A percentile compares a stretch with the other conserved stretches of the same genome.
Evolutionary conservation across 2,888 invertebrate species (phyloP).

Genomic region (Myopa testacea): DNA sequence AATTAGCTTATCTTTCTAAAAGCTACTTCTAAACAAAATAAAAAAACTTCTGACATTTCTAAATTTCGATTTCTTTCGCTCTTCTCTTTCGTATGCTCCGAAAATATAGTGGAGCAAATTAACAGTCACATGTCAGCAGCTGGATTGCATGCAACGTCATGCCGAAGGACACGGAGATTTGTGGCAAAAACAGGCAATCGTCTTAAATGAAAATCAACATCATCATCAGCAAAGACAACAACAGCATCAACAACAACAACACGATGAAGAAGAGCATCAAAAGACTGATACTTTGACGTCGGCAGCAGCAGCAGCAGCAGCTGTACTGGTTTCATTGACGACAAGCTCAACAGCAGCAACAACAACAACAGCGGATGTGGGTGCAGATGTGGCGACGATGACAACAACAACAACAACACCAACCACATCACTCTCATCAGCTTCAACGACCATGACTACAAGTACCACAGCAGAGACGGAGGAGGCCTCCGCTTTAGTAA

Average conservation of each 20-base stretch:
- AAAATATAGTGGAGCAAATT: conserved; percentile 66
- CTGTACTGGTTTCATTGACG: conserved; percentile 24
- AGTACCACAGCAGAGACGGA: conserved; percentile 30
- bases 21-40: background rate
- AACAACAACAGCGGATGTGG: conserved; percentile 43
- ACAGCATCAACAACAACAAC: conserved; percentile 48
- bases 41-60: too few relatives aligned
- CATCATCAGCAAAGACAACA: conserved; percentile 47
- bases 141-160: conserved; percentile 68
- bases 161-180: conserved; percentile 68
- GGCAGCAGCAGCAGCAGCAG: conserved; percentile 38
- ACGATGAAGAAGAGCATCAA: conserved; percentile 49
- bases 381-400: conserved; percentile 39
- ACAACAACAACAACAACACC: conserved; percentile 24
- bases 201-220: conserved; percentile 64
- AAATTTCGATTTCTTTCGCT: background rate
- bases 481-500: background rate
- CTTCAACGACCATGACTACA: conserved; percentile 18
- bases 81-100: background rate
- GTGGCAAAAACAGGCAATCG: conserved; percentile 68
- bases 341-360: conserved; percentile 45
- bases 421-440: background rate
- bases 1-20: background rate
- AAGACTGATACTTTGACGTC: conserved; percentile 49
- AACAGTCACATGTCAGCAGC: conserved; percentile 67